Conservation (phyloP, 2,797 vertebrate genomes). For the Huso huso region DNA sequence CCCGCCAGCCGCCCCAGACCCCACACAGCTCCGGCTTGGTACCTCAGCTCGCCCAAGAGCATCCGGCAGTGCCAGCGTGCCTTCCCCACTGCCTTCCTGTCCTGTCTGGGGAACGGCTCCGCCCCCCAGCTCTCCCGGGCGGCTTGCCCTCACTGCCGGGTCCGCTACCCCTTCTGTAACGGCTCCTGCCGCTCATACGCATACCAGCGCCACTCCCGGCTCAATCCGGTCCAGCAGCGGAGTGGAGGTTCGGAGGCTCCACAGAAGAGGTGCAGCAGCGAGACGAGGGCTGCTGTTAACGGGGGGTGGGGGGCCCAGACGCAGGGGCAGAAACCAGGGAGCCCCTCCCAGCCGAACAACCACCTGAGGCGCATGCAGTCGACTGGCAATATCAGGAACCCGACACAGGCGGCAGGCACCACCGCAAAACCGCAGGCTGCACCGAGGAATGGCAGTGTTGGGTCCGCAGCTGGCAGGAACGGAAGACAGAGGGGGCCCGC, state of each 20-base stretch:
- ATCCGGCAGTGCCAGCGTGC: slow-evolving; percentile 64
- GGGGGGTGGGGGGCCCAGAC: slow-evolving; percentile 28
- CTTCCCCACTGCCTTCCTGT: slow-evolving; percentile 55
- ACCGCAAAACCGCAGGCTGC: slow-evolving; percentile 19
- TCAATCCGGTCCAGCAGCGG: slow-evolving; percentile 35
- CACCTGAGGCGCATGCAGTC: slow-evolving; percentile 61
- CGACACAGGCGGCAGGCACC: slow-evolving; percentile 30
- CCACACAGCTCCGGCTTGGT: slow-evolving; percentile 47
- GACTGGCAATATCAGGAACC: slow-evolving; percentile 57
- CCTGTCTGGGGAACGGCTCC: slow-evolving; percentile 43
- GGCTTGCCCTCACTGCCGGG: slow-evolving; percentile 60
- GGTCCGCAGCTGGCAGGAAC: slow-evolving; percentile 31
- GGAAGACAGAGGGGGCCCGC: slow-evolving; percentile 37
- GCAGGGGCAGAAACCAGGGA: slow-evolving; percentile 35
- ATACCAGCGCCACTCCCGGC: slow-evolving; percentile 41
- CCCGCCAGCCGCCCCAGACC: slow-evolving; percentile 37
- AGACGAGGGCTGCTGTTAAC: slow-evolving; percentile 46
- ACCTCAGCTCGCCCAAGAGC: slow-evolving; percentile 61
- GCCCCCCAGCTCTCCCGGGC: slow-evolving; percentile 40
- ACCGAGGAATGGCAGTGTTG: slow-evolving; percentile 32
- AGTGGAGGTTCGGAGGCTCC: slow-evolving; percentile 19
- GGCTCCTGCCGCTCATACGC: slow-evolving; percentile 54
- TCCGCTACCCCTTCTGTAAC: slow-evolving; percentile 41
- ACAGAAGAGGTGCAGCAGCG: slow-evolving; percentile 60
- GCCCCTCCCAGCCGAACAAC: slow-evolving; percentile 37